Conservation (phyloP, 2,113 vertebrate genomes). For the Hemiprocne comata region DNA sequence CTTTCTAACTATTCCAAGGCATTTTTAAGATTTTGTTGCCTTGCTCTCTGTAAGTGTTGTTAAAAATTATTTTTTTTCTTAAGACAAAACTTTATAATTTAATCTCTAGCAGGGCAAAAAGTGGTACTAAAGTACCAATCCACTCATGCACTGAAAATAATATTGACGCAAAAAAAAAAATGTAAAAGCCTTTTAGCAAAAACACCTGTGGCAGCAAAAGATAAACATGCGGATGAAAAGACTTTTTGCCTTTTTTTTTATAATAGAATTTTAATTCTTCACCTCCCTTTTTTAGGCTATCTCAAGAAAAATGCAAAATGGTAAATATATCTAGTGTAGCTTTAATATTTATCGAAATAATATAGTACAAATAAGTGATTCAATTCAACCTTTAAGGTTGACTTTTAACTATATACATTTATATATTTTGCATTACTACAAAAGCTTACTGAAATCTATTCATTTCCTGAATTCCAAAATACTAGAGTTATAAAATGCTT, state of each 20-base stretch:
- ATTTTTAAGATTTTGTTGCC: background rate
- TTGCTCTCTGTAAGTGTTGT: background rate
- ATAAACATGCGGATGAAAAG: background rate
- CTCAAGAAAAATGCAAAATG: background rate
- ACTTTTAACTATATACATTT: background rate
- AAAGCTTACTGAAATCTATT: background rate
- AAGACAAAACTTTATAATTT: background rate
- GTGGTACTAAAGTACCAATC: background rate
- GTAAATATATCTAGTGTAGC: background rate
- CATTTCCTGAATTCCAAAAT: background rate
- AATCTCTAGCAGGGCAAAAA: background rate
- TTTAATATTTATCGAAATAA: slow-evolving; percentile 16
- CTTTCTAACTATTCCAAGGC: background rate
- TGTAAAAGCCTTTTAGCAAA: background rate
- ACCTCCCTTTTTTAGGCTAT: background rate
- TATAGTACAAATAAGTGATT: slow-evolving; percentile 32
- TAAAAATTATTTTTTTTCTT: background rate
- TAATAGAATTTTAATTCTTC: background rate
- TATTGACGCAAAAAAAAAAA: background rate
- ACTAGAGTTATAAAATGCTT: background rate
- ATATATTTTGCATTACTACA: background rate
- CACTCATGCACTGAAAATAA: slow-evolving; percentile 16
- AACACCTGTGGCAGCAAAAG: background rate
- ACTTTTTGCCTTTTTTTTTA: background rate
- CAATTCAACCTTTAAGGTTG: slow-evolving; percentile 6